A percentile compares a stretch with the other conserved stretches of the same genome.
These are phyloP conservation scores for Ophion obscuratus DNA, from an alignment of 2,888 invertebrate species.

Conservation along the genomic window DNA sequence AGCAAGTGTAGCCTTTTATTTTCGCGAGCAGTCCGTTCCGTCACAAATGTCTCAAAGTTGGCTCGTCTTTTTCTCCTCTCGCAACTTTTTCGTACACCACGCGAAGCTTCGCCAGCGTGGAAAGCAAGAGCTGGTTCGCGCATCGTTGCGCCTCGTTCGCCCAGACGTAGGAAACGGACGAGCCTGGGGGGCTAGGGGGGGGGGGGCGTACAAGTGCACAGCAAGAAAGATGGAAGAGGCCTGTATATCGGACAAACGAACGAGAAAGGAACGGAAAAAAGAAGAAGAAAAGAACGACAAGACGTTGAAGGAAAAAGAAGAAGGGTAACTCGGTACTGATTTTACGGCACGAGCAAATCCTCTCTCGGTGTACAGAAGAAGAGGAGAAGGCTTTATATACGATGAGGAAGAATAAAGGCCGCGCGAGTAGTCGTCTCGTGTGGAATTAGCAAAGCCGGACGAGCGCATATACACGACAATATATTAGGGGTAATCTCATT, in stretches of 20 bases:
- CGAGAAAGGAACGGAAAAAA: conserved; percentile 61
- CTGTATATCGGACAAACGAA: conserved; percentile 7
- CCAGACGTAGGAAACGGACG: background rate
- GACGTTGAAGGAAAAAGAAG: conserved; percentile 24
- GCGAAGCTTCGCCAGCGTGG: background rate
- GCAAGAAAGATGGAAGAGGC: background rate
- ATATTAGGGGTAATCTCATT: conserved; percentile 77
- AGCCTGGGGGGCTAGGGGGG: background rate
- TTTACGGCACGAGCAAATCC: conserved; percentile 48
- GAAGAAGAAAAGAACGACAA: conserved; percentile 55
- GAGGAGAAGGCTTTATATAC: background rate
- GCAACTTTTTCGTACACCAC: background rate
- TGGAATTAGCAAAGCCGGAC: conserved; percentile 66
- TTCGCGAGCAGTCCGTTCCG: background rate
- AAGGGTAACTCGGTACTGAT: conserved; percentile 57
- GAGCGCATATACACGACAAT: conserved; percentile 68
- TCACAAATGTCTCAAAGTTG: background rate
- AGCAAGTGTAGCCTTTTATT: too few relatives aligned
- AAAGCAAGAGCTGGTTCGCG: background rate
- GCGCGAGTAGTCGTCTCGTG: conserved; percentile 55
- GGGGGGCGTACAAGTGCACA: conserved; percentile 32
- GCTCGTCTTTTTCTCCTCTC: background rate
- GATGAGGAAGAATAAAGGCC: conserved; percentile 11
- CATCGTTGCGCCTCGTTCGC: background rate
- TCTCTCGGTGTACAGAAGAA: conserved; percentile 1